phyloP scores from a whole-genome alignment of 2,888 invertebrate genomes.

The Sesamia inferens region DNA sequence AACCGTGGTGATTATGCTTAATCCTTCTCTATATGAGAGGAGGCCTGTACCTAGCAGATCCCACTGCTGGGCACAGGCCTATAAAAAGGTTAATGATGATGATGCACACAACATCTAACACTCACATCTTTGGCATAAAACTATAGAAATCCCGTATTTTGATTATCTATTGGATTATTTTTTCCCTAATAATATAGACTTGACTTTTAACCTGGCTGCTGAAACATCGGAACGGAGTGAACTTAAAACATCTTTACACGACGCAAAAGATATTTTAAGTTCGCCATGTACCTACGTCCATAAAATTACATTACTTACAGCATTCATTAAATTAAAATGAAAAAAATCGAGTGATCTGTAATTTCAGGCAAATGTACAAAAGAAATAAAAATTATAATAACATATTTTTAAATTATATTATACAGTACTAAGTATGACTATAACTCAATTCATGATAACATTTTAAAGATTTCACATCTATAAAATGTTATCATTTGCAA shows the following conservation, averaged over 20 bases:
- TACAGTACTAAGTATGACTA: background rate
- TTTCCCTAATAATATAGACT: background rate
- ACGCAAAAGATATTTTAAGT: background rate
- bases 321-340: slow-evolving; percentile 7
- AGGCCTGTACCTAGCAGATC: no score
- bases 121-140: no score
- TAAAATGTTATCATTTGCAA: slow-evolving; percentile 19
- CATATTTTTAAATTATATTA: no score
- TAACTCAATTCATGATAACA: slow-evolving; percentile 8
- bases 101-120: no score
- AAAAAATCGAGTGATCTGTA: slow-evolving; percentile 29
- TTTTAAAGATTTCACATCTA: slow-evolving; percentile 11
- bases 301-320: slow-evolving; percentile 29
- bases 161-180: no score
- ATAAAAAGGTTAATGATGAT: no score
- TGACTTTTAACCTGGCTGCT: slow-evolving; percentile 2
- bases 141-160: no score
- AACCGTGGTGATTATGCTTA: no score
- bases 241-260: background rate
- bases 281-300: slow-evolving; percentile 25
- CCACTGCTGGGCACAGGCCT: no score
- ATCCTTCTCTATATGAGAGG: no score
- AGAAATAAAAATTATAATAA: slow-evolving; percentile 6
- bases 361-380: slow-evolving; percentile 18
- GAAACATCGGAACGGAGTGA: background rate